A percentile compares a stretch with the other conserved stretches of the same genome.
Conservation (phyloP, 2,797 vertebrate genomes). For the Lepus townsendii region DNA sequence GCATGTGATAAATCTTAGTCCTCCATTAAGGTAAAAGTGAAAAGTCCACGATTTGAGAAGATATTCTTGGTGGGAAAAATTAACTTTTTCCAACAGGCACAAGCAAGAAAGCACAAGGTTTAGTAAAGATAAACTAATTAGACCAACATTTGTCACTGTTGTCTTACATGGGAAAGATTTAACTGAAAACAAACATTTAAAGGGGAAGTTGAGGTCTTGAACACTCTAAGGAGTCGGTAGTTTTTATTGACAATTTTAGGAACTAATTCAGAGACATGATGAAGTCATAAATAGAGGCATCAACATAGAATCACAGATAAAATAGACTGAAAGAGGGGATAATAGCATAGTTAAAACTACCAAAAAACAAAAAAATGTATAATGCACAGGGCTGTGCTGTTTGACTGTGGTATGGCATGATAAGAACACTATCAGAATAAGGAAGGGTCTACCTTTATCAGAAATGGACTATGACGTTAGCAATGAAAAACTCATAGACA, state of each 20-base stretch:
- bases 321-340: neutral
- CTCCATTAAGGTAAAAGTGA: neutral
- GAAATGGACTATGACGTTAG: neutral
- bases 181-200: neutral
- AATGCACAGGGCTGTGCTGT: neutral
- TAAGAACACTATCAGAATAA: neutral
- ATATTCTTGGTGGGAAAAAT: neutral
- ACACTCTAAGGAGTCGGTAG: neutral
- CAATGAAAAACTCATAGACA: neutral
- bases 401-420: neutral
- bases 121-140: neutral
- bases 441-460: neutral
- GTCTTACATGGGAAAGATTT: neutral
- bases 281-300: neutral
- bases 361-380: neutral
- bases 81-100: neutral
- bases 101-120: neutral
- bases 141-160: neutral
- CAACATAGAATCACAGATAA: neutral
- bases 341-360: neutral
- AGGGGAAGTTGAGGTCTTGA: neutral
- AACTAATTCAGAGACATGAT: neutral
- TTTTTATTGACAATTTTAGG: neutral
- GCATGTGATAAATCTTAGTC: neutral
- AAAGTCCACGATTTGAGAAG: neutral